Base-by-base conservation (phyloP, 2,797 vertebrate genomes). In the Poliocrania exsul region DNA sequence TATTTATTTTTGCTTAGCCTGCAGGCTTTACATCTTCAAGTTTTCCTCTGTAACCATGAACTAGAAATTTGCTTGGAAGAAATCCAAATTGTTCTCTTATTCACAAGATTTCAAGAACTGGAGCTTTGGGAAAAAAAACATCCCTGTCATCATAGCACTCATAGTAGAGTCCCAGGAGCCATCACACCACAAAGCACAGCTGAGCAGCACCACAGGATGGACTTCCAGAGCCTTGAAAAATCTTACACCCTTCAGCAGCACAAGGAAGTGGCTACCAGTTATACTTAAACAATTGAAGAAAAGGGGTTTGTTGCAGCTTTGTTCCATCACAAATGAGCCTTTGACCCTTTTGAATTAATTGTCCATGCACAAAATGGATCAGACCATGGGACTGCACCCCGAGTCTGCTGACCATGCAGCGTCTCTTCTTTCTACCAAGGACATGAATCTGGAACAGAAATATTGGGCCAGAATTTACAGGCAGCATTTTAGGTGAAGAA, bases 1-100 rank as follows among this genome's bases (percentile, higher is more conserved):
- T 69, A 61, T 83, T 60, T 83, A 62, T 35, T 86, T 95, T 66
- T 78, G 38, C 49, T 94, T 88, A 86, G 81, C 81, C 87, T 87
- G 65, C 47, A 92, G 81, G 72, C 62, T 94, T 92, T 80, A 72
- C 19, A 35, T 69, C 83, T 81, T 91, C 66, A 56, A 51, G 51
- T 29, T 94, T 87, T 88, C 42, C 66, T 79, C 62, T 2, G 1
- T 72, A 88, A 90, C 20, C 54, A 64, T 2, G 51, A 83, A 51
- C 57, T 60, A 88, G 66, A 86, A 90, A 90, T 81, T 79, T 79
- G 40, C 66, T 95, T 95, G 86, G 92, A 92, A 90, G 79, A 81
- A 88, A 86, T 92, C 69, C 86, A 92, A 79, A 69, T 49, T 53
- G 40, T 86, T 92, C 53, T 50, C 56, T 75, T 89, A 75, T 56